Percentiles rank a stretch among this genome's conserved stretches.
These are phyloP conservation scores for Ginglymostoma cirratum DNA, from an alignment of 2,113 vertebrate genomes.

Conservation along the genomic window DNA sequence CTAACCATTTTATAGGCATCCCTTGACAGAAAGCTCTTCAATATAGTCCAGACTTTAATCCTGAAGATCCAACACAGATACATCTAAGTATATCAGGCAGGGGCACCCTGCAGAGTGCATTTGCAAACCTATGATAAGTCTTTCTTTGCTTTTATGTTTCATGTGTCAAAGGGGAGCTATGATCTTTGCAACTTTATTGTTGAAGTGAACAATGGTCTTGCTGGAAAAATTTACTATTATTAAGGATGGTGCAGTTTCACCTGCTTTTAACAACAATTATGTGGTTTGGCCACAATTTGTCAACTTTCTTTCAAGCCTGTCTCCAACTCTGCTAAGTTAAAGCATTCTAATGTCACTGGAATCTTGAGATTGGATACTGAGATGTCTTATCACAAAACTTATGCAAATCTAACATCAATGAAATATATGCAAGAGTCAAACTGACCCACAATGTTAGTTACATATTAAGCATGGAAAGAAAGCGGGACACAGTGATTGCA, in stretches of 20 bases:
- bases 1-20: conserved; percentile 25
- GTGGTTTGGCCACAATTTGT: neutral
- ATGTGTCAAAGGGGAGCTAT: conserved; percentile 1
- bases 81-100: neutral
- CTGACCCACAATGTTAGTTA: neutral
- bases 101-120: neutral
- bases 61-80: conserved; percentile 33
- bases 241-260: neutral
- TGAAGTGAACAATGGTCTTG: neutral
- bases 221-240: neutral
- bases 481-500: neutral
- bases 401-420: neutral
- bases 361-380: neutral
- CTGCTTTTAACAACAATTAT: neutral
- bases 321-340: neutral
- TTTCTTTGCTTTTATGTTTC: conserved; percentile 20
- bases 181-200: neutral
- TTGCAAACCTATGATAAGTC: neutral
- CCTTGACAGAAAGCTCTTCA: neutral
- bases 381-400: neutral
- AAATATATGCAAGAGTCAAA: neutral
- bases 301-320: neutral
- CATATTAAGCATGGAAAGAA: neutral
- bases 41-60: conserved; percentile 26
- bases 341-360: neutral